Percentiles rank a stretch among this genome's conserved stretches.
Conservation (phyloP, 1,140 invertebrate species). For the Drosophila ogumai region DNA sequence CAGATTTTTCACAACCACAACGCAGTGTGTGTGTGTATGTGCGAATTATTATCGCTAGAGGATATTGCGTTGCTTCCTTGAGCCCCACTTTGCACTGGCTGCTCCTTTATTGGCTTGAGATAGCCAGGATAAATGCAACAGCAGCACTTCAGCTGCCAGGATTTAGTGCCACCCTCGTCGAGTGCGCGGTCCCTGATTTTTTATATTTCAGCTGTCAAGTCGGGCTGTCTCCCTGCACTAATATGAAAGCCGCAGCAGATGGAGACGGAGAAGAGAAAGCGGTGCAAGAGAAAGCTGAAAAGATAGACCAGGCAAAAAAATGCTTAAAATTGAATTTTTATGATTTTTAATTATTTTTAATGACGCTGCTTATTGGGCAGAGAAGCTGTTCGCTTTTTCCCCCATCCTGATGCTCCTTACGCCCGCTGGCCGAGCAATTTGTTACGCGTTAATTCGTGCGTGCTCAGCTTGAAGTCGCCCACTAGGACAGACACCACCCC, state of each 20-base stretch:
- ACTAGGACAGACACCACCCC: slow-evolving; percentile 25
- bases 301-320: slow-evolving; percentile 48
- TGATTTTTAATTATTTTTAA: slow-evolving; percentile 85
- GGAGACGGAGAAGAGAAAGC: background rate
- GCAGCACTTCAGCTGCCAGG: slow-evolving; percentile 53
- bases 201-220: slow-evolving; percentile 61
- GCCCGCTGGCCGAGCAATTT: slow-evolving; percentile 70
- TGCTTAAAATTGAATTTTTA: slow-evolving; percentile 84
- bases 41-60: slow-evolving; percentile 75
- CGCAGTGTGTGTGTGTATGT: slow-evolving; percentile 5
- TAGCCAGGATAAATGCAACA: slow-evolving; percentile 59
- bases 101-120: slow-evolving; percentile 62
- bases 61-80: slow-evolving; percentile 72
- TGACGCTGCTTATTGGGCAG: slow-evolving; percentile 77
- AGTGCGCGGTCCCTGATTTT: slow-evolving; percentile 31
- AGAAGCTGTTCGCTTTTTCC: slow-evolving; percentile 23
- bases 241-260: slow-evolving; percentile 39
- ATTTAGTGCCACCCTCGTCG: slow-evolving; percentile 29
- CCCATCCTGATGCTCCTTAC: background rate
- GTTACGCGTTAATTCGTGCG: slow-evolving; percentile 81
- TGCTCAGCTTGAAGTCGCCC: slow-evolving; percentile 69
- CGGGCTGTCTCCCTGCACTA: slow-evolving; percentile 52
- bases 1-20: slow-evolving; percentile 49
- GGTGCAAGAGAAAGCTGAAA: background rate
- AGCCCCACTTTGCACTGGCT: slow-evolving; percentile 25